Evolutionary conservation across 1,140 invertebrate genomes (phyloP).

Genomic region (Drosophila insularis): DNA sequence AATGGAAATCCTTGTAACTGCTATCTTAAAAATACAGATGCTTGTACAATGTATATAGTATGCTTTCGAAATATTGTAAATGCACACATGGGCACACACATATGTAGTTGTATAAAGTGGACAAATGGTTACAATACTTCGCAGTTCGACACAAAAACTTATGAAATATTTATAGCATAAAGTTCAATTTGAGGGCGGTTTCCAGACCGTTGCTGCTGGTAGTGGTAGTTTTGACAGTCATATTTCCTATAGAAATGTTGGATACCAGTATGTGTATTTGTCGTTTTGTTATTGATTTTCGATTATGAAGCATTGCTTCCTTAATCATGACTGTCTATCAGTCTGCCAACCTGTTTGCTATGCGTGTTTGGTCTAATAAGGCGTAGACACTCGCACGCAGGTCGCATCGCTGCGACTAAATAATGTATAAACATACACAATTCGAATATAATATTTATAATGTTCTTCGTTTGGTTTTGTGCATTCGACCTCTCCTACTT

Average conservation of each 20-base stretch:
- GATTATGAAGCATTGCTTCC: slow-evolving; percentile 59
- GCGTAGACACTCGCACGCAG: slow-evolving; percentile 26
- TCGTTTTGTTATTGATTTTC: slow-evolving; percentile 66
- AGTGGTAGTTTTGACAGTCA: slow-evolving; percentile 31
- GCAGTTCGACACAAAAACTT: slow-evolving; percentile 43
- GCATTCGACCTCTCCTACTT: not conserved
- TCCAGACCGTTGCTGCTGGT: slow-evolving; percentile 38
- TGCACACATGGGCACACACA: slow-evolving; percentile 10
- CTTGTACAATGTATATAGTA: too few relatives aligned
- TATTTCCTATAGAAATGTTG: slow-evolving; percentile 44
- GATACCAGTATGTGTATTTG: slow-evolving; percentile 16
- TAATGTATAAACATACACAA: slow-evolving; percentile 28
- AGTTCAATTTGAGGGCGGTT: not conserved
- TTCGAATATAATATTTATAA: slow-evolving; percentile 58
- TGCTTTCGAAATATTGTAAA: too few relatives aligned
- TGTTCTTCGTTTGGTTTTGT: slow-evolving; percentile 49
- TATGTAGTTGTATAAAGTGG: slow-evolving; percentile 17
- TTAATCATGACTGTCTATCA: slow-evolving; percentile 22
- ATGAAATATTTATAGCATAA: slow-evolving; percentile 67
- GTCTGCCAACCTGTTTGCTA: slow-evolving; percentile 67
- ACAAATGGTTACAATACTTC: slow-evolving; percentile 43
- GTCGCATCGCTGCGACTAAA: slow-evolving; percentile 19
- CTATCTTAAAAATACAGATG: too few relatives aligned
- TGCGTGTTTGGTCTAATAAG: slow-evolving; percentile 66
- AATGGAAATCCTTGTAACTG: too few relatives aligned